Conservation (phyloP, 2,113 vertebrate species). For the Thalassarche chlororhynchos region DNA sequence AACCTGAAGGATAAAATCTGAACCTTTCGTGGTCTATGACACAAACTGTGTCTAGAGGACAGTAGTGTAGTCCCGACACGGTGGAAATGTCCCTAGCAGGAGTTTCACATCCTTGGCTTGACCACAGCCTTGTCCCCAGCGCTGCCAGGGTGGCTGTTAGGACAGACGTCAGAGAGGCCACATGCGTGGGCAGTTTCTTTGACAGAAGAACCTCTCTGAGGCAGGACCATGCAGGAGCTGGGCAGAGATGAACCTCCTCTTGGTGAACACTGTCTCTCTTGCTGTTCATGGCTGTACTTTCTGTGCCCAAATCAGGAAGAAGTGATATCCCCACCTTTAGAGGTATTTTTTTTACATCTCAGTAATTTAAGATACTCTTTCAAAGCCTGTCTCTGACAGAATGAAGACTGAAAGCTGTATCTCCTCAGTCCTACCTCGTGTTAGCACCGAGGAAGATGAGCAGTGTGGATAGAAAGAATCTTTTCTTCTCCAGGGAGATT, state of each 20-base stretch:
- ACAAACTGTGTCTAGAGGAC: not conserved
- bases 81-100: not conserved
- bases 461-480: not conserved
- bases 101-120: not conserved
- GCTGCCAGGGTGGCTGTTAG: not conserved
- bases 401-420: not conserved
- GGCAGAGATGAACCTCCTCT: not conserved
- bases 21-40: not conserved
- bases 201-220: not conserved
- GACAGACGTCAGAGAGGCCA: not conserved
- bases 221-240: not conserved
- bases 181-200: not conserved
- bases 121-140: not conserved
- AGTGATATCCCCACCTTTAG: not conserved
- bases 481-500: not conserved
- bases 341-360: not conserved
- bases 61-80: accelerated
- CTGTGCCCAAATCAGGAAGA: not conserved
- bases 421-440: not conserved
- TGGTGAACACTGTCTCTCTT: not conserved
- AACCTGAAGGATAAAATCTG: not conserved
- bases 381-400: not conserved
- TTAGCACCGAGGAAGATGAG: not conserved
- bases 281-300: not conserved
- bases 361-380: not conserved